Evolutionary conservation across 1,140 invertebrate genomes (phyloP).

Genomic region (Nixonia krombeini): DNA sequence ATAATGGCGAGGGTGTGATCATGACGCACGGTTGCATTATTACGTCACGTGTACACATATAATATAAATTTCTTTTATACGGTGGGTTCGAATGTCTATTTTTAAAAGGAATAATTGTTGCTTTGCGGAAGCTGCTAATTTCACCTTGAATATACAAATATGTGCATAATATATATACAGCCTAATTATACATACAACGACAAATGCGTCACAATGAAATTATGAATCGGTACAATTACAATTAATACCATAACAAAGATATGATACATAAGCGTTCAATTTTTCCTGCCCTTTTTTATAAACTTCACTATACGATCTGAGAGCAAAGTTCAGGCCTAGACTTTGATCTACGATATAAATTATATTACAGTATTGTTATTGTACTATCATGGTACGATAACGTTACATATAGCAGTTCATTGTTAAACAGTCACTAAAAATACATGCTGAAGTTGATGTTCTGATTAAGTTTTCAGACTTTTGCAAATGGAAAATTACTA

Average conservation of each 20-base stretch:
- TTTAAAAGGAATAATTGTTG: conserved; percentile 3
- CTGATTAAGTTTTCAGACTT: no score
- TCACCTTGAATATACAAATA: conserved; percentile 30
- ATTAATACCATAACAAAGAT: conserved; percentile 22
- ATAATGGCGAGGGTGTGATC: neutral
- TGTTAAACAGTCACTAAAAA: neutral
- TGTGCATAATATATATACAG: conserved; percentile 12
- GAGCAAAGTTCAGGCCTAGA: conserved; percentile 15
- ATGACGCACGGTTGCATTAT: neutral
- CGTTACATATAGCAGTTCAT: neutral
- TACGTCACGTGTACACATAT: neutral
- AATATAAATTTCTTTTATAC: conserved; percentile 19
- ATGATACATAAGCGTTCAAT: neutral
- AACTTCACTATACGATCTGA: neutral
- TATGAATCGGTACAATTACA: conserved; percentile 27
- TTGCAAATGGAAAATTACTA: no score
- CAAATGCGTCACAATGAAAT: conserved; percentile 11
- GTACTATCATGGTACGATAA: neutral
- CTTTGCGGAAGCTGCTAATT: conserved; percentile 20
- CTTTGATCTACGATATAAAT: conserved; percentile 5
- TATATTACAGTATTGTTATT: conserved; percentile 9
- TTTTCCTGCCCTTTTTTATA: conserved; percentile 3
- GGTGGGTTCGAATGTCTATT: conserved; percentile 18
- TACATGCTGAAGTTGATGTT: no score
- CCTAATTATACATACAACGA: neutral